Evolutionary conservation across 2,888 invertebrate species (phyloP).

Genomic region (Clostera curtula): DNA sequence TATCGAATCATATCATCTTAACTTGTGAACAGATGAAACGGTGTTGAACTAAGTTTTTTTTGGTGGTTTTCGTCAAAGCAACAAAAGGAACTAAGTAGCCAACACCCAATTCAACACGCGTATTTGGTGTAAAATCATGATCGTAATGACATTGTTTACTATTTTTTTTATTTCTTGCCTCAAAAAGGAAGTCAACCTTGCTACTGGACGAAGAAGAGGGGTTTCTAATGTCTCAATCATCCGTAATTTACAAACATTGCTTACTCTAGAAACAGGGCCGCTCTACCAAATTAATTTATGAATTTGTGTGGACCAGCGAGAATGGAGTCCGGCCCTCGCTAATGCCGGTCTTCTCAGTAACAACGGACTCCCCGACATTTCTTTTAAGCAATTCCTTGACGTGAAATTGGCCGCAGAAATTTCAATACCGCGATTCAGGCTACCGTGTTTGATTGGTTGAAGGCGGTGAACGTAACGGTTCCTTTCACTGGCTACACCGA

Average conservation of each 20-base stretch:
- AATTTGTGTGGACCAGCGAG: no score
- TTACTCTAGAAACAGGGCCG: conserved; percentile 47
- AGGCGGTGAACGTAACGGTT: no score
- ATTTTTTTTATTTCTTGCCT: no score
- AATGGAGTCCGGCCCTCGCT: conserved; percentile 65
- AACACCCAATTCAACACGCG: no score
- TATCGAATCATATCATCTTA: no score
- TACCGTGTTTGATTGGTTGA: conserved; percentile 33
- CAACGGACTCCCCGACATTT: conserved; percentile 58
- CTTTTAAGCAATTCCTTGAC: conserved; percentile 8
- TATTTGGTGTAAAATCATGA: no score
- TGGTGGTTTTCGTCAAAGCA: no score
- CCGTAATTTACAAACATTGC: conserved; percentile 36
- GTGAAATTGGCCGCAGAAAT: conserved; percentile 26
- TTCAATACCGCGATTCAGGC: conserved; percentile 40
- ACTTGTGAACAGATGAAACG: no score
- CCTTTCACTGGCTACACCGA: no score
- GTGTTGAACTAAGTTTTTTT: no score
- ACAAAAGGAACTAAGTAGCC: no score
- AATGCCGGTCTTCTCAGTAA: conserved; percentile 63
- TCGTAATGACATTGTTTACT: no score
- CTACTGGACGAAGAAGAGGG: conserved; percentile 65
- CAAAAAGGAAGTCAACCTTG: conserved; percentile 71
- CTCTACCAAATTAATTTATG: conserved; percentile 53
- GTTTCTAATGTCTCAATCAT: conserved; percentile 32